Base-by-base conservation (phyloP, 2,888 invertebrate genomes). In the Hydrotaea cyrtoneurina region DNA sequence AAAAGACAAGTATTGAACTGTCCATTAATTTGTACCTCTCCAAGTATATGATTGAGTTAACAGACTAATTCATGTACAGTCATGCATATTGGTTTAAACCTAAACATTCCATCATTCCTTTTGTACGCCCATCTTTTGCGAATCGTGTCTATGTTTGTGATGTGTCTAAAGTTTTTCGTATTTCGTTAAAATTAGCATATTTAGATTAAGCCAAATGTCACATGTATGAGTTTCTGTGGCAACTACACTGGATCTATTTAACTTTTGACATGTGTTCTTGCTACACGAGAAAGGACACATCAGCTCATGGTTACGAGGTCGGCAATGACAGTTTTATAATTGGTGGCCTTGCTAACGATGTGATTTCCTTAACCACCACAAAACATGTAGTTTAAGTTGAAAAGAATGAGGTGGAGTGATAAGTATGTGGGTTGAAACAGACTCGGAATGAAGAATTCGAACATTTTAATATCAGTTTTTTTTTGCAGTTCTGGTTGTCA, bases 141-240 rank as follows among this genome's bases (percentile, higher is more conserved):
- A 69, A 23, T 23, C 66, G 15, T 50, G 23, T 57, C 23, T 59
- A 26, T 62, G 72, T 62, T 78, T 69, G 50, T 59, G 59, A 78
- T 74, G 17, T 74, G 59, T 80, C 66, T 66, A 79, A 82, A 82
- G 78, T 82, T 84, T 76, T 82, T 79, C 77, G 66, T 85, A 85
- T 85, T 85, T 85, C 85, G 82, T 85, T 85, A 82, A 79, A 86
- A 87, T 87, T 87, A 86, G 86, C 87, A 87, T 87, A 87, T 87
- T 87, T 87, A 86, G 86, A 87, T 86, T 85, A 87, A 82, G 81
- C 83, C 83, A 84, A 85, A 86, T 86, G 86, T 83, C 85, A 85
- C 82, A 82, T 83, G 85, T 83, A 80, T 85, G 78, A 77, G 74
- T 79, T 82, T 81, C 74, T 85, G 85, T 85, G 82, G 82, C 82